These are phyloP conservation scores for Odontomyia ornata DNA, from an alignment of 2,888 invertebrate genomes.

Conservation along the genomic window DNA sequence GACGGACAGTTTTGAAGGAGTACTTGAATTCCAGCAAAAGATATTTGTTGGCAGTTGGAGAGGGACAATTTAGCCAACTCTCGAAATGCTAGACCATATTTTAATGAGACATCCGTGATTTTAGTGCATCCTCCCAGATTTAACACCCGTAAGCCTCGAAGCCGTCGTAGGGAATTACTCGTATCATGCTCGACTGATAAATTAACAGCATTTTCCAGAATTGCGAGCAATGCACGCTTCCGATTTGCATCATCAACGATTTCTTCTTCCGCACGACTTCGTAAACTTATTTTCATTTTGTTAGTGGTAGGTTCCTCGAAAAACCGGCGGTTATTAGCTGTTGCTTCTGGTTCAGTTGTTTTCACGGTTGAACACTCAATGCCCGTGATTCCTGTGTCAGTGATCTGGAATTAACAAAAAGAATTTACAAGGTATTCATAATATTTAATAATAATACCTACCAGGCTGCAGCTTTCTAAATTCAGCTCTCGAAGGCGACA, in stretches of 20 bases:
- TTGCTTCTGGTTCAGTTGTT: not conserved
- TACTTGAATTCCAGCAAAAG: constrained; percentile 71
- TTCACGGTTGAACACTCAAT: constrained; percentile 59
- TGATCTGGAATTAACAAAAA: too few relatives aligned
- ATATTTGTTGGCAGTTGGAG: constrained; percentile 76
- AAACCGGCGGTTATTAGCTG: not conserved
- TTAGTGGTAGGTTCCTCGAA: not conserved
- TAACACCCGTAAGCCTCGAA: constrained; percentile 68
- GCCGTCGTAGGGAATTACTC: constrained; percentile 67
- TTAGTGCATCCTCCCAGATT: constrained; percentile 75
- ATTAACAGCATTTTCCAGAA: constrained; percentile 66
- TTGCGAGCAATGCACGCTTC: constrained; percentile 71
- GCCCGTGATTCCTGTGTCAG: constrained; percentile 77
- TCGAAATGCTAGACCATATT: constrained; percentile 72
- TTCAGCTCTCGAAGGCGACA: constrained; percentile 69
- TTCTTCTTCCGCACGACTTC: constrained; percentile 75
- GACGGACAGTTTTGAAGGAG: constrained; percentile 74
- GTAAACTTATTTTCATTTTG: constrained; percentile 66
- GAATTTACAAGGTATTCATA: too few relatives aligned
- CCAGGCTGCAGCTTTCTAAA: constrained; percentile 73
- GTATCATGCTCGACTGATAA: constrained; percentile 55
- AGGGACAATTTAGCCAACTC: constrained; percentile 72
- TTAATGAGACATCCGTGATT: constrained; percentile 77
- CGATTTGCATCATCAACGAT: constrained; percentile 73
- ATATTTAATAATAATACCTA: too few relatives aligned